Conservation (phyloP, 2,797 vertebrate species). For the Prunella strophiata region DNA sequence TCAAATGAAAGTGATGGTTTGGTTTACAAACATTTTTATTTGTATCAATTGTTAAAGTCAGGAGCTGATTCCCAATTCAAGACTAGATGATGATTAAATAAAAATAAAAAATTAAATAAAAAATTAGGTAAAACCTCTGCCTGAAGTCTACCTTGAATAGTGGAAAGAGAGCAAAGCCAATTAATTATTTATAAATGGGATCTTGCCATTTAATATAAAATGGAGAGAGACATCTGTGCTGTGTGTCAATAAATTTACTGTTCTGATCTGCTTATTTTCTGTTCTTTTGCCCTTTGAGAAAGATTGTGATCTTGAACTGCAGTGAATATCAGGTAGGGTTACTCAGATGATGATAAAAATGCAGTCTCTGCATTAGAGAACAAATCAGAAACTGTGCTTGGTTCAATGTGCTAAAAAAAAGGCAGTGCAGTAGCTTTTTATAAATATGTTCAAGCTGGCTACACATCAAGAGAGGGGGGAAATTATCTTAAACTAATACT, state of each 20-base stretch:
- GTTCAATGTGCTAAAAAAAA: background rate
- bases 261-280: background rate
- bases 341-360: background rate
- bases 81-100: background rate
- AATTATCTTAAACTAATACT: background rate
- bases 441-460: background rate
- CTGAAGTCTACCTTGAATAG: background rate
- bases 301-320: background rate
- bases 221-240: background rate
- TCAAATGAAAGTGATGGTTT: background rate
- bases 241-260: background rate
- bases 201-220: background rate
- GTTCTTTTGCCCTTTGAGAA: background rate
- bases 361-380: background rate
- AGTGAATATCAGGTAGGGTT: background rate
- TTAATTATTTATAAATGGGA: background rate
- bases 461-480: background rate
- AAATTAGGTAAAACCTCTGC: background rate
- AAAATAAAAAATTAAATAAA: background rate
- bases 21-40: background rate
- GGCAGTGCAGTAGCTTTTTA: background rate
- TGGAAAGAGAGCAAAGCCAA: background rate
- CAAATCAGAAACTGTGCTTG: background rate
- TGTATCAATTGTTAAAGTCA: background rate
- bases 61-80: background rate